Conservation (phyloP, 2,113 vertebrate genomes). For the Melanotaenia duboulayi region DNA sequence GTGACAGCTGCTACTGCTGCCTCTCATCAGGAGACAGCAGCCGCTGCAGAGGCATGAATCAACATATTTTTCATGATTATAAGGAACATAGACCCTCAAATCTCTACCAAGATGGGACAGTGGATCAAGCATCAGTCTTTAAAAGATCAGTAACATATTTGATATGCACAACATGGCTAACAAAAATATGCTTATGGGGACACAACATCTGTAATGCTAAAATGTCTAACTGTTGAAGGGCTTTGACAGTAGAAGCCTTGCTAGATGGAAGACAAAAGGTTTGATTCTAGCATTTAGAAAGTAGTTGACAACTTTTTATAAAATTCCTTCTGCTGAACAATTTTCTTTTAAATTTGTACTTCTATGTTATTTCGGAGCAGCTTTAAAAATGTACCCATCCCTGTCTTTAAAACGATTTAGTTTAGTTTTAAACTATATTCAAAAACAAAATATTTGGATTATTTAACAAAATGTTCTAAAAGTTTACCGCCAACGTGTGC, state of each 20-base stretch:
- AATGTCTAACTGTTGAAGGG: too few species aligned
- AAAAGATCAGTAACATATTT: not conserved
- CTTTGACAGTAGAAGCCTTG: not conserved
- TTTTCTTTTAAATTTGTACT: not conserved
- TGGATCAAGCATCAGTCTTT: not conserved
- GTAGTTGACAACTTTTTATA: too few species aligned
- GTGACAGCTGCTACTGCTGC: constrained; percentile 40
- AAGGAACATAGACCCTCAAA: constrained; percentile 2
- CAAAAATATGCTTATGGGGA: not conserved
- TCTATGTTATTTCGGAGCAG: not conserved
- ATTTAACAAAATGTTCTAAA: not conserved
- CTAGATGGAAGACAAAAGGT: not conserved
- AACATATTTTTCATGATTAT: constrained; percentile 34
- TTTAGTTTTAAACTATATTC: not conserved
- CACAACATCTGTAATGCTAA: not conserved
- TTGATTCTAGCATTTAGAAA: not conserved
- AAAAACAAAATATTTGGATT: not conserved
- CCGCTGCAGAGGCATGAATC: constrained; percentile 26
- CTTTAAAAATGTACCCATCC: too few species aligned
- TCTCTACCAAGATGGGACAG: constrained; percentile 1
- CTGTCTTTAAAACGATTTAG: not conserved
- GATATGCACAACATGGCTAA: not conserved
- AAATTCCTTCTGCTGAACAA: too few species aligned
- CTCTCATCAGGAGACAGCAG: constrained; percentile 27
- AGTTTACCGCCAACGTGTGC: not conserved